Conservation (phyloP, 1,140 invertebrate genomes). For the Anastrepha obliqua region DNA sequence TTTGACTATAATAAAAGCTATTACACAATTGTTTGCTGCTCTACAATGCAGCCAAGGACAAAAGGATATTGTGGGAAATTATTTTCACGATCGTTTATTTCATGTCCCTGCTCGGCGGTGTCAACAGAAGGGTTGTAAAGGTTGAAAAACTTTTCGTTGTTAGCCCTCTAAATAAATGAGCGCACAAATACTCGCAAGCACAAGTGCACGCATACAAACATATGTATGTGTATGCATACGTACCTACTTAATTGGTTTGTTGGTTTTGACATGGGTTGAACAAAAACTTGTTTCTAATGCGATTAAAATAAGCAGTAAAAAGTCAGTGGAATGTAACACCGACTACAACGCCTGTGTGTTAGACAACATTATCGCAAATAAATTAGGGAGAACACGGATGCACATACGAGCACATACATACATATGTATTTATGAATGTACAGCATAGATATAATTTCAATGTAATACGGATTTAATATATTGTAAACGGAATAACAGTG, state of each 20-base stretch:
- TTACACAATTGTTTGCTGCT: slow-evolving; percentile 35
- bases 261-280: slow-evolving; percentile 12
- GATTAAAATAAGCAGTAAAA: slow-evolving; percentile 36
- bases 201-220: not conserved
- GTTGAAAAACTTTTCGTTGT: not conserved
- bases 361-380: slow-evolving; percentile 12
- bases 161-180: not conserved
- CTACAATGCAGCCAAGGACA: not conserved
- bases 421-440: not conserved
- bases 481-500: too few relatives aligned
- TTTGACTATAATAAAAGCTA: not conserved
- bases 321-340: slow-evolving; percentile 13
- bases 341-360: not conserved
- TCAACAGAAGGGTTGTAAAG: not conserved
- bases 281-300: slow-evolving; percentile 38
- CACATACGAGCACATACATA: not conserved
- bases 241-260: slow-evolving; percentile 26
- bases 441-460: not conserved
- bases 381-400: not conserved
- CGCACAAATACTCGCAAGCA: not conserved
- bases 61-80: slow-evolving; percentile 49
- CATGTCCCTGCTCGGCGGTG: not conserved
- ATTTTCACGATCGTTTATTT: slow-evolving; percentile 47
- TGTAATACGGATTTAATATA: too few relatives aligned
- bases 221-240: too few relatives aligned